Conservation (phyloP, 2,797 vertebrate genomes). For the Enteromius radiatus region DNA sequence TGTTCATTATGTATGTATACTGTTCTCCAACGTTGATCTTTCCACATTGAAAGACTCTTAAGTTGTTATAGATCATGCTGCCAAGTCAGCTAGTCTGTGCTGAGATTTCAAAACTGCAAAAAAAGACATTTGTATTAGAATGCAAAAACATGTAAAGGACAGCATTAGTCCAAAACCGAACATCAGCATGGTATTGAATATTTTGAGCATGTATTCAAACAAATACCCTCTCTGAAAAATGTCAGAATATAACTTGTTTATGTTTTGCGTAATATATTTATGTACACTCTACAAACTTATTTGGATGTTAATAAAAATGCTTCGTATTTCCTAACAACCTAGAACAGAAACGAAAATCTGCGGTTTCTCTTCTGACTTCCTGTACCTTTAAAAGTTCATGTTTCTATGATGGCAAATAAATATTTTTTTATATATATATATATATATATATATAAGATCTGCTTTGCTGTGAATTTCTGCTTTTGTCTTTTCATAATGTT, state of each 20-base stretch:
- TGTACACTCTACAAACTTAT: neutral
- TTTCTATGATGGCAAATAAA: constrained; percentile 37
- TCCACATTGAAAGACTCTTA: constrained; percentile 4
- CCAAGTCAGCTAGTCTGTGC: neutral
- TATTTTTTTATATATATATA: constrained; percentile 35
- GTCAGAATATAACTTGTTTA: neutral
- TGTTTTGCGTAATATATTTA: neutral
- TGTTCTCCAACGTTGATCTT: neutral
- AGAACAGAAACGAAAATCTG: neutral
- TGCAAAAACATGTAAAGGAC: neutral
- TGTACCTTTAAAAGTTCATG: neutral
- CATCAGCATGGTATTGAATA: neutral
- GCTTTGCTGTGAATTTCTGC: neutral
- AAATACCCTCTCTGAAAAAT: neutral
- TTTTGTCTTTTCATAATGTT: constrained; percentile 2
- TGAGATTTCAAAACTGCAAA: neutral
- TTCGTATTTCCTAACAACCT: neutral
- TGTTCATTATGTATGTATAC: constrained; percentile 12
- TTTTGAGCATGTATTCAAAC: constrained; percentile 2
- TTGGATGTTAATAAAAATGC: neutral
- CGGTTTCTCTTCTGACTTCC: neutral
- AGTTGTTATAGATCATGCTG: neutral
- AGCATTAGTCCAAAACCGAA: neutral
- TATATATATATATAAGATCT: neutral
- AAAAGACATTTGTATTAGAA: neutral